These are phyloP conservation scores for Himalopsyche anomala DNA, from an alignment of 2,888 invertebrate genomes.

Conservation along the genomic window DNA sequence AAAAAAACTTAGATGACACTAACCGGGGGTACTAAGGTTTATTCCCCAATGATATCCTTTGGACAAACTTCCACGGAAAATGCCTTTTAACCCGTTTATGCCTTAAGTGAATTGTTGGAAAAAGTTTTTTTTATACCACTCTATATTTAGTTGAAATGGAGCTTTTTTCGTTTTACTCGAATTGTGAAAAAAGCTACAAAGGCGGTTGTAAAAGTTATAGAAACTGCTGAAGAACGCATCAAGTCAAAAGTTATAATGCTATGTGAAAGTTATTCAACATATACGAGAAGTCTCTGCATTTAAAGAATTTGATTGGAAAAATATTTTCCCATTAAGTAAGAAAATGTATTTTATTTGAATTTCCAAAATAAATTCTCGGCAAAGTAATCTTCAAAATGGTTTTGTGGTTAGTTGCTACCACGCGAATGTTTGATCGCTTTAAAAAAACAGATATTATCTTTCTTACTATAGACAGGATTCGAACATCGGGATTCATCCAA, in stretches of 20 bases:
- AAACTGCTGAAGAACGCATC: constrained; percentile 24
- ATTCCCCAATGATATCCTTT: constrained; percentile 42
- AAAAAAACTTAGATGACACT: constrained; percentile 43
- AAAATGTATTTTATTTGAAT: too few species aligned
- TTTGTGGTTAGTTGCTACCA: too few species aligned
- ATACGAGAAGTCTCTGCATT: too few species aligned
- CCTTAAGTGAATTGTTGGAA: constrained; percentile 29
- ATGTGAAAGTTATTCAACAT: not conserved
- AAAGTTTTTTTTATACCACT: not conserved
- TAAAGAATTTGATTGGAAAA: too few species aligned
- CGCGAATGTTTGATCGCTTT: too few species aligned
- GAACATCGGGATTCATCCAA: too few species aligned
- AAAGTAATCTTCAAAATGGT: too few species aligned
- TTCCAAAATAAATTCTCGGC: too few species aligned
- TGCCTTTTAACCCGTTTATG: constrained; percentile 43
- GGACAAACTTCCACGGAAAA: constrained; percentile 37
- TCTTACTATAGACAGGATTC: too few species aligned
- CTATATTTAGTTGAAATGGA: constrained; percentile 40
- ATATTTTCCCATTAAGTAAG: too few species aligned
- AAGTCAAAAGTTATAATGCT: constrained; percentile 37
- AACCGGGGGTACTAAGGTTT: constrained; percentile 42
- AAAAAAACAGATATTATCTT: too few species aligned
- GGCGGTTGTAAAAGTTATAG: constrained; percentile 36
- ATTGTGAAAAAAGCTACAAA: constrained; percentile 35
- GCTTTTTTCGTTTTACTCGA: constrained; percentile 37